These are phyloP conservation scores for Harlomillsia oculata DNA, from an alignment of 1,140 invertebrate genomes.

Conservation along the genomic window DNA sequence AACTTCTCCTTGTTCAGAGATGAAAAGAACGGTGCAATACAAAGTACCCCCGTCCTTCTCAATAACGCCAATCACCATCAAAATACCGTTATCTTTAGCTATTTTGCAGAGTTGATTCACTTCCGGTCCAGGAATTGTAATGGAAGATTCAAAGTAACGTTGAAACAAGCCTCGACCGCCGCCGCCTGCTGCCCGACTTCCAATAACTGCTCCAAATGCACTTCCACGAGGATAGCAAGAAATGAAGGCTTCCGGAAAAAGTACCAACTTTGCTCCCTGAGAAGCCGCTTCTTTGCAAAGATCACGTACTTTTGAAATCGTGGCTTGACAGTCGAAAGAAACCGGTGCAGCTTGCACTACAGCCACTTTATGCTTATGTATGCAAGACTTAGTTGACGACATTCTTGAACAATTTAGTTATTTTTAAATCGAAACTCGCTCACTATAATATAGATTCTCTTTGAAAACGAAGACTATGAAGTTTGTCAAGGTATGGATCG, in stretches of 20 bases:
- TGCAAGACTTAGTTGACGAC: too few relatives aligned
- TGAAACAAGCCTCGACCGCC: slow-evolving; percentile 9
- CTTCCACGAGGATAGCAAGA: slow-evolving; percentile 19
- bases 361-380: too few relatives aligned
- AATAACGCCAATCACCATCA: slow-evolving; percentile 25
- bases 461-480: too few relatives aligned
- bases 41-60: slow-evolving; percentile 16
- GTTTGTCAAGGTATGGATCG: too few relatives aligned
- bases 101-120: slow-evolving; percentile 11
- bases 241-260: slow-evolving; percentile 1
- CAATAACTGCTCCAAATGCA: slow-evolving; percentile 14
- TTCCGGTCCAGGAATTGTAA: slow-evolving; percentile 25
- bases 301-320: neutral
- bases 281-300: neutral
- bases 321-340: neutral
- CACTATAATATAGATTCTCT: too few relatives aligned
- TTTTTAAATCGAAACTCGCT: too few relatives aligned
- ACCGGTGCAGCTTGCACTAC: neutral
- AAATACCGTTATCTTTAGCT: slow-evolving; percentile 16
- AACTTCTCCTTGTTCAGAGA: slow-evolving; percentile 11
- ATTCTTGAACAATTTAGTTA: too few relatives aligned
- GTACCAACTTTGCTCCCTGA: neutral
- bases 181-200: neutral
- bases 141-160: slow-evolving; percentile 22
- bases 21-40: slow-evolving; percentile 35